phyloP scores from a whole-genome alignment of 2,797 vertebrate genomes.

The Pseudomugil gertrudae region DNA sequence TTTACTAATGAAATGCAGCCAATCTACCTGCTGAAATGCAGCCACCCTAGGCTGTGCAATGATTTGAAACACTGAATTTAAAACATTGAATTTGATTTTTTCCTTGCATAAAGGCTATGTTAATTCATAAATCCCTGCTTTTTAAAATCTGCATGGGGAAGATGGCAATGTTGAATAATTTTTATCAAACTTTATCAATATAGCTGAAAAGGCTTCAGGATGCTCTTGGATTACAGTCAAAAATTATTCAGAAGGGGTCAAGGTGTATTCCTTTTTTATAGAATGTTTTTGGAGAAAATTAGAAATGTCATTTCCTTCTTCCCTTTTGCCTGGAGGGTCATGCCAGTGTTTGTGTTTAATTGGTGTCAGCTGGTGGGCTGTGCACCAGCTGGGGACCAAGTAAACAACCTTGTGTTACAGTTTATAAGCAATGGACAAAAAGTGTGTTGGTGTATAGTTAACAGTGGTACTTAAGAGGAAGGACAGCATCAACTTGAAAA shows the following conservation, averaged over 20 bases:
- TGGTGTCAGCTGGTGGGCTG: constrained; percentile 19
- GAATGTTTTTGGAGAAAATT: constrained; percentile 4
- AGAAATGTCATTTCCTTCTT: constrained; percentile 6
- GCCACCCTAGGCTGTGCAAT: no score
- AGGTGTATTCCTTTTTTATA: neutral
- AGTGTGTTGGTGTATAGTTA: constrained; percentile 1
- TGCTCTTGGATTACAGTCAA: neutral
- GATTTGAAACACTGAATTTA: no score
- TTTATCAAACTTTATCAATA: neutral
- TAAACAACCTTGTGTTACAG: constrained; percentile 15
- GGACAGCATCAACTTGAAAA: constrained; percentile 10
- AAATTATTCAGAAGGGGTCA: neutral
- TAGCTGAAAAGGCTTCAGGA: neutral
- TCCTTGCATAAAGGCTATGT: neutral
- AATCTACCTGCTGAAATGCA: no score
- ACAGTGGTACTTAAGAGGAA: neutral
- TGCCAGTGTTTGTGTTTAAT: constrained; percentile 22
- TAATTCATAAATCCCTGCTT: neutral
- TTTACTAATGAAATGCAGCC: no score
- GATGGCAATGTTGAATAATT: neutral
- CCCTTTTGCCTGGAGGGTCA: constrained; percentile 6
- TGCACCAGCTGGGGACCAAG: constrained; percentile 23
- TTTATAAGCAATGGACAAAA: constrained; percentile 7
- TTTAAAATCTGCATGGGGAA: neutral
- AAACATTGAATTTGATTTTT: neutral